phyloP scores from a whole-genome alignment of 2,797 vertebrate species.

The Sebastes wilsoni region DNA sequence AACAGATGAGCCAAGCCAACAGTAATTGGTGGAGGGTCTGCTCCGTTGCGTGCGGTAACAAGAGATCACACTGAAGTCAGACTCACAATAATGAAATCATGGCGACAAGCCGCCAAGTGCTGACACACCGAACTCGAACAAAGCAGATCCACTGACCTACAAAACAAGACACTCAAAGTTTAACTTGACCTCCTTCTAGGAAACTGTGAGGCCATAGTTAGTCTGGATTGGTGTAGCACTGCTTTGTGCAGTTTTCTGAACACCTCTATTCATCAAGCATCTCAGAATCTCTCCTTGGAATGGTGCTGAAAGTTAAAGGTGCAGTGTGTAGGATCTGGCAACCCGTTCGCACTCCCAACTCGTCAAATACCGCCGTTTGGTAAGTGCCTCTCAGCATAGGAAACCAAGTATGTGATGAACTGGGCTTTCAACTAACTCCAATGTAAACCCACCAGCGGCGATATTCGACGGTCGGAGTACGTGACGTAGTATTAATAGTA shows the following conservation, averaged over 20 bases:
- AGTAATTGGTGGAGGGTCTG: constrained; percentile 35
- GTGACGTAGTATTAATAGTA: too few species aligned
- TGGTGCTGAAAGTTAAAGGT: too few species aligned
- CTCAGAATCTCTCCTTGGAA: too few species aligned
- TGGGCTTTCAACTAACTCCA: too few species aligned
- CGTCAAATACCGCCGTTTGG: too few species aligned
- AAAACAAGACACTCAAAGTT: not conserved
- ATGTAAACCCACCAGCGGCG: too few species aligned
- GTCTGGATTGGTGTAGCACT: not conserved
- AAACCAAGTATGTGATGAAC: too few species aligned
- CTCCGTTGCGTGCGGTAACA: not conserved
- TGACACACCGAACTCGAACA: not conserved
- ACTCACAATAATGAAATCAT: not conserved
- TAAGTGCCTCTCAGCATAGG: too few species aligned
- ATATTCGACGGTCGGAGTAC: too few species aligned
- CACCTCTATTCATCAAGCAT: not conserved
- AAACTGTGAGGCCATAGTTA: not conserved
- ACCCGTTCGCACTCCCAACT: too few species aligned
- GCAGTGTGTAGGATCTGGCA: too few species aligned
- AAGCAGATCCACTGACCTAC: not conserved
- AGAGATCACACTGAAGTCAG: constrained; percentile 14
- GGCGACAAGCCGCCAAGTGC: not conserved
- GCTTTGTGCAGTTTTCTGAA: not conserved
- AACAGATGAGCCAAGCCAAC: constrained; percentile 50
- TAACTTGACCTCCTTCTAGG: not conserved